Evolutionary conservation across 2,888 invertebrate species (phyloP).

Genomic region (Drosophila picticornis): DNA sequence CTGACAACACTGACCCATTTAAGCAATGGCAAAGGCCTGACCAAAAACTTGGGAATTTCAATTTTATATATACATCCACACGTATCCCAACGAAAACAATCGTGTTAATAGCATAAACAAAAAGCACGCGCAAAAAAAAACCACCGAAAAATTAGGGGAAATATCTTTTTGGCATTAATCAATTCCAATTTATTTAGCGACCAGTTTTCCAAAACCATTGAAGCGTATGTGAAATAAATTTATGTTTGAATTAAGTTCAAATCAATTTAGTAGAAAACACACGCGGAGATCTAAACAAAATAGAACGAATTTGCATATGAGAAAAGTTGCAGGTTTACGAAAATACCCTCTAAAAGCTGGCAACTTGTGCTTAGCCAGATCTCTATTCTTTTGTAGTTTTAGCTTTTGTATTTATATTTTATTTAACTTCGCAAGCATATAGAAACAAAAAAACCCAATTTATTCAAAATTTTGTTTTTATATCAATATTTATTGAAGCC

Average conservation of each 20-base stretch:
- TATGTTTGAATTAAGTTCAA: slow-evolving; percentile 9
- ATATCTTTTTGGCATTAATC: slow-evolving; percentile 21
- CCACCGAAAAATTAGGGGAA: slow-evolving; percentile 10
- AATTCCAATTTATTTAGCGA: slow-evolving; percentile 11
- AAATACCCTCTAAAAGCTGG: too few relatives aligned
- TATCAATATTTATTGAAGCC: background rate
- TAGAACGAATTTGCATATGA: background rate
- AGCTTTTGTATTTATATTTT: background rate
- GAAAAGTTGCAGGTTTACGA: too few relatives aligned
- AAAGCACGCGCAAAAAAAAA: slow-evolving; percentile 29
- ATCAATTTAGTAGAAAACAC: slow-evolving; percentile 15
- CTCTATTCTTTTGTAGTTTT: background rate
- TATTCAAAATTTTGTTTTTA: background rate
- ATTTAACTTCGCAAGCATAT: background rate
- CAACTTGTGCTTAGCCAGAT: background rate
- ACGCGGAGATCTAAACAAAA: background rate
- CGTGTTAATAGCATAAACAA: slow-evolving; percentile 32
- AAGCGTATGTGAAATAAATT: slow-evolving; percentile 4
- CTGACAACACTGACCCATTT: slow-evolving; percentile 73
- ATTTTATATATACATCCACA: slow-evolving; percentile 8
- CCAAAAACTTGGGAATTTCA: slow-evolving; percentile 14
- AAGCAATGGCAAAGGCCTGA: slow-evolving; percentile 14
- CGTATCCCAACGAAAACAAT: slow-evolving; percentile 5
- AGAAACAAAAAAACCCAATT: background rate
- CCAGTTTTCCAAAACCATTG: background rate